phyloP scores from a whole-genome alignment of 2,113 vertebrate species.

The Cryptotis parvus region DNA sequence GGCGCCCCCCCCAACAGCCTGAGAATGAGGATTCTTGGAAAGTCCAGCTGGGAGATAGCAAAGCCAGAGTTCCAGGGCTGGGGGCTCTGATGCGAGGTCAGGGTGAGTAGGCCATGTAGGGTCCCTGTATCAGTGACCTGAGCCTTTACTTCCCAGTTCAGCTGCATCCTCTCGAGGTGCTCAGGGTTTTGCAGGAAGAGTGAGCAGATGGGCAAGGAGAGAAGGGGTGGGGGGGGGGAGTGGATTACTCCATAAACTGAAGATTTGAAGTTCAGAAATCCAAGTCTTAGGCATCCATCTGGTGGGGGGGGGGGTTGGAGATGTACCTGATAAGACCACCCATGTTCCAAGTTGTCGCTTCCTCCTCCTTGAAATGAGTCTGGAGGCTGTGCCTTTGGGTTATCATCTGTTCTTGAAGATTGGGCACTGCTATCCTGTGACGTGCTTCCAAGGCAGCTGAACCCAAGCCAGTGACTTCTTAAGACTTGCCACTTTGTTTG shows the following conservation, averaged over 20 bases:
- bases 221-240: not conserved
- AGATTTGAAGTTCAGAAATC: not conserved
- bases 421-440: not conserved
- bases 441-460: not conserved
- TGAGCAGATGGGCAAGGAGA: no score
- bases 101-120: no score
- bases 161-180: not conserved
- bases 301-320: no score
- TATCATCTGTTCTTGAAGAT: not conserved
- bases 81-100: not conserved
- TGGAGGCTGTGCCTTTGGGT: not conserved
- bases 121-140: no score
- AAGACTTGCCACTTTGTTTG: not conserved
- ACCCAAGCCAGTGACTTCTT: not conserved
- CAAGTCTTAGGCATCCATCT: not conserved
- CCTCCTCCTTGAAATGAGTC: not conserved
- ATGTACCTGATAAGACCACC: no score
- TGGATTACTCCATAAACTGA: not conserved
- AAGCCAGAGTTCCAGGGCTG: no score
- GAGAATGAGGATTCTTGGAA: not conserved
- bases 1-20: not conserved
- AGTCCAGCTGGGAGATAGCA: no score
- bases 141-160: not conserved
- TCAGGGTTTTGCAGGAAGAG: not conserved
- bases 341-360: not conserved